A percentile compares a stretch with the other conserved stretches of the same genome.
phyloP scores from a whole-genome alignment of 2,113 vertebrate genomes.

The Ondatra zibethicus region DNA sequence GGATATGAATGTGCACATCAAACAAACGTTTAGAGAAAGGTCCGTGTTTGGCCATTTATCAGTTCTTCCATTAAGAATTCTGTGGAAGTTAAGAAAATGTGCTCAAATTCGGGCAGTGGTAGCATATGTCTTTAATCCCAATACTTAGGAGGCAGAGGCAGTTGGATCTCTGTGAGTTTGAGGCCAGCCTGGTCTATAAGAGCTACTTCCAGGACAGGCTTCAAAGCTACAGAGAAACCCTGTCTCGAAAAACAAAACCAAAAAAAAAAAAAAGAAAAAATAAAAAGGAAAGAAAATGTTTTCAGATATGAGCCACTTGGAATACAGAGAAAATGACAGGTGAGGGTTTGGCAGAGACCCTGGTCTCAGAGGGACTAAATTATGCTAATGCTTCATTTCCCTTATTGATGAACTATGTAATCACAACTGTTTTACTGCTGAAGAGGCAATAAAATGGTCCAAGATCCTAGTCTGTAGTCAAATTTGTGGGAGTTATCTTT shows the following conservation, averaged over 20 bases:
- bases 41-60: not conserved
- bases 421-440: not conserved
- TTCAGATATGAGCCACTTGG: not conserved
- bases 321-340: not conserved
- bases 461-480: not conserved
- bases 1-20: not conserved
- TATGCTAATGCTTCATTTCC: not conserved
- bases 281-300: not conserved
- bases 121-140: too few species aligned
- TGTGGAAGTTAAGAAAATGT: not conserved
- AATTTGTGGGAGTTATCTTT: not conserved
- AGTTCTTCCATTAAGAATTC: not conserved
- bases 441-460: not conserved
- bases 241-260: too few species aligned
- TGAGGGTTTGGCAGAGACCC: not conserved
- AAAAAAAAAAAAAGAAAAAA: too few species aligned
- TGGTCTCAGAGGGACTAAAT: not conserved
- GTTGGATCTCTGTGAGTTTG: too few species aligned
- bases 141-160: too few species aligned
- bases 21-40: not conserved
- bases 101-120: not conserved
- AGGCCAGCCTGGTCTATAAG: too few species aligned
- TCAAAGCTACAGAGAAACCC: too few species aligned
- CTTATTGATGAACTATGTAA: not conserved
- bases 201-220: too few species aligned